Evolutionary conservation across 1,140 invertebrate genomes (phyloP), one percentile per base, ranked within the genome.

Genomic region (Drosophila lacteicornis): DNA sequence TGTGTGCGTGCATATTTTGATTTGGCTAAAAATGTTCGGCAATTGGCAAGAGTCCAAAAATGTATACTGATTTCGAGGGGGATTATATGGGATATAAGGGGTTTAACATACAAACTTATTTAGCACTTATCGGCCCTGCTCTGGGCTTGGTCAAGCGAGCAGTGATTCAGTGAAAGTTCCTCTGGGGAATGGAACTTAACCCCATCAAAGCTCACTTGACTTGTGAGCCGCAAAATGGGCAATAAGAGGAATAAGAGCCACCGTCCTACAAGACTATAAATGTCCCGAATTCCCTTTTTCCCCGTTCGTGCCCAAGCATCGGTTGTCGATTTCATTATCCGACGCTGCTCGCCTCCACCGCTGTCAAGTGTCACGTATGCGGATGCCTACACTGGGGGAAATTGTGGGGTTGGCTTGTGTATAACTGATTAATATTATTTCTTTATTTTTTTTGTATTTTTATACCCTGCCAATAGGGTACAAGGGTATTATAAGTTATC

Each of bases 11-110:
- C 19, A 38, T 38, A 73, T 73, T 73, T 73, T 19, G 67, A 73
- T 73, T 73, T 60, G 38, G 19, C 69, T 73, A 73, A 73, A 73
- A 73, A 60, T 73, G 53, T 73, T 60, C 17, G n/a, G 22, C 19
- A 49, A 43, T 73, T 73, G 69, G 69, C 69, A 51, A 15, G 4
- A 17, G 38, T 74, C 70, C 70, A 74, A 74, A 60, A 56, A 38
- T 11, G 38, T 73, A 42, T 73, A 38, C 46, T 50, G 55, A 51
- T 73, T 73, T 73, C 11, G 43, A 51, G 42, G 38, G 70, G 55
- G 27, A 74, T 73, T 73, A 73, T 50, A 43, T 60, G 38, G 33
- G 4, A 27, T 42, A 27, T 9, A 27, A 56, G 36, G 36, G 19
- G 36, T 0, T 56, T 56, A 47, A 30, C 38, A 27, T 36, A 13